A percentile compares a stretch with the other conserved stretches of the same genome.
These are phyloP conservation scores for Miichthys miiuy DNA, from an alignment of 2,797 vertebrate species.

Conservation along the genomic window DNA sequence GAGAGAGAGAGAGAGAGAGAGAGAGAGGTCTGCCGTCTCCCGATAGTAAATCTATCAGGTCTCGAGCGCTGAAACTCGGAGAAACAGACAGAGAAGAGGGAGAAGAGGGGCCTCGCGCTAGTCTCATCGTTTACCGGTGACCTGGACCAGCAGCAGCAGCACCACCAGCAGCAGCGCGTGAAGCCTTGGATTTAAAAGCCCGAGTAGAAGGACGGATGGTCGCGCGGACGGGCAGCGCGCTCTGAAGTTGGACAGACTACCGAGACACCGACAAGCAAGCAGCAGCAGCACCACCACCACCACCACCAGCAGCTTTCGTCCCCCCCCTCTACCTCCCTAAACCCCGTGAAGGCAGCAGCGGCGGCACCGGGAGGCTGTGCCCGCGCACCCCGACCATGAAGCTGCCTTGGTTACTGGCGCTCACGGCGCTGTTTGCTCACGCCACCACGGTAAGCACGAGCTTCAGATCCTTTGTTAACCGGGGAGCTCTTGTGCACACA, in stretches of 20 bases:
- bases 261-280: conserved; percentile 55
- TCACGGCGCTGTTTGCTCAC: conserved; percentile 81
- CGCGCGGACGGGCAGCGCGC: conserved; percentile 70
- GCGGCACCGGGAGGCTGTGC: conserved; percentile 79
- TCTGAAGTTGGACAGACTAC: conserved; percentile 79
- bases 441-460: conserved; percentile 81
- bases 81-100: conserved; percentile 48
- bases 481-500: conserved; percentile 35
- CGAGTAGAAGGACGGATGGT: conserved; percentile 74
- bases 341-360: conserved; percentile 69
- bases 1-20: conserved; percentile 46
- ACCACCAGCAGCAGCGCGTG: conserved; percentile 38
- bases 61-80: conserved; percentile 57
- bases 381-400: conserved; percentile 81
- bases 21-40: conserved; percentile 68
- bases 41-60: conserved; percentile 78
- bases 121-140: conserved; percentile 41
- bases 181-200: conserved; percentile 76
- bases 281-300: conserved; percentile 30
- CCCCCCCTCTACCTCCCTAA: not conserved
- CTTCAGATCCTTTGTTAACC: conserved; percentile 74
- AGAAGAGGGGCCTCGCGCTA: conserved; percentile 53
- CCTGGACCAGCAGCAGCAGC: conserved; percentile 36
- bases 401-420: conserved; percentile 83
- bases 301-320: conserved; percentile 36